Conservation (phyloP, 2,113 vertebrate species). For the Alouatta palliata region DNA sequence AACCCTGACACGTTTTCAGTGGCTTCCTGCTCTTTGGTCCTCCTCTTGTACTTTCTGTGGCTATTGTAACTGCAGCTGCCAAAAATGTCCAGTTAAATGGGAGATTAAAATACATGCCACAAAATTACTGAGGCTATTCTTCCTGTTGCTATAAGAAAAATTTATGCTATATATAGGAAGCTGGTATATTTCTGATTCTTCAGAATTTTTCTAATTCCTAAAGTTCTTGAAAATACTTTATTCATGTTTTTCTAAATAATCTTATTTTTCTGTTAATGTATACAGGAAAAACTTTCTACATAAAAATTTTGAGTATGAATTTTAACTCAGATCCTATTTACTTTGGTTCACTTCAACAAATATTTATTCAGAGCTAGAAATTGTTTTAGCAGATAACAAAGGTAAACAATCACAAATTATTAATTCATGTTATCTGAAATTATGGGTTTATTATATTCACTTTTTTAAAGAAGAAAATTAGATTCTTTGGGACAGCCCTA, state of each 20-base stretch:
- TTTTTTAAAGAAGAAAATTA: background rate
- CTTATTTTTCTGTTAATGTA: constrained; percentile 17
- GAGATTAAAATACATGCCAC: background rate
- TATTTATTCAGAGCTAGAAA: background rate
- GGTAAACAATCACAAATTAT: background rate
- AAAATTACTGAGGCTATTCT: background rate
- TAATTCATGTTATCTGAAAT: background rate
- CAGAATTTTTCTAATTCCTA: constrained; percentile 7
- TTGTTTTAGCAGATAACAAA: background rate
- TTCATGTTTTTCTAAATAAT: background rate
- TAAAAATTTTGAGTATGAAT: constrained; percentile 13
- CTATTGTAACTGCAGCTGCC: background rate
- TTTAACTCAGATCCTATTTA: background rate
- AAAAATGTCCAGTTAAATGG: background rate
- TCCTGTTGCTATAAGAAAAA: background rate
- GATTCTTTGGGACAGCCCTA: background rate
- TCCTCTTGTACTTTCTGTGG: background rate
- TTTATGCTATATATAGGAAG: background rate
- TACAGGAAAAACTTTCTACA: background rate
- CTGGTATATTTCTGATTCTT: constrained; percentile 18
- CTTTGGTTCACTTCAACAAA: background rate
- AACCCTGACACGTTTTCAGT: background rate
- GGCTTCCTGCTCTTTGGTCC: background rate
- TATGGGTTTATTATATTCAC: background rate
- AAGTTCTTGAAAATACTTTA: background rate